A percentile compares a stretch with the other conserved stretches of the same genome.
Conservation (phyloP, 2,797 vertebrate genomes). For the Eurystomus glaucurus region DNA sequence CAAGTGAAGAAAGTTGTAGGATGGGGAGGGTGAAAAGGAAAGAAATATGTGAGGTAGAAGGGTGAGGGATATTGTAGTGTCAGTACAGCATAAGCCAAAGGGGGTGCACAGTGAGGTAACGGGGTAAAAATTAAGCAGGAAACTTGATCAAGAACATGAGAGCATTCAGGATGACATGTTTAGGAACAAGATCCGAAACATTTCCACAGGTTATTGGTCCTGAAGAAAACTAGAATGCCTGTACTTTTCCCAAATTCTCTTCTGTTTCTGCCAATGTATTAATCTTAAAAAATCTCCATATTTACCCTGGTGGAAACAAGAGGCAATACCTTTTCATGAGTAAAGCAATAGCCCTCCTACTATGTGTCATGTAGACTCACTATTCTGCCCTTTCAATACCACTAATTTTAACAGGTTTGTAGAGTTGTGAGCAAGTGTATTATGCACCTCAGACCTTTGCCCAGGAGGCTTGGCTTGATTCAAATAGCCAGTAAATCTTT, state of each 20-base stretch:
- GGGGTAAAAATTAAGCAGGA: not conserved
- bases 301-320: not conserved
- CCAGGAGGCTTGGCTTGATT: not conserved
- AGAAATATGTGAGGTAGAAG: accelerated
- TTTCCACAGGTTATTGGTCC: not conserved
- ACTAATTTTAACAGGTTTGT: not conserved
- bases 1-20: not conserved
- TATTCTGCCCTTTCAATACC: not conserved
- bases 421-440: not conserved
- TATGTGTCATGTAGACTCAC: not conserved
- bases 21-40: not conserved
- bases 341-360: not conserved
- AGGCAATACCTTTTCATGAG: accelerated
- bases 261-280: not conserved
- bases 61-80: not conserved
- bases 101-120: not conserved
- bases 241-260: not conserved
- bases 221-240: not conserved
- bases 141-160: not conserved
- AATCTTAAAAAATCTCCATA: not conserved
- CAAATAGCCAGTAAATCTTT: conserved; percentile 29
- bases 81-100: not conserved
- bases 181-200: not conserved
- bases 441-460: not conserved
- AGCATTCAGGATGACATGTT: not conserved